These are phyloP conservation scores for Yponomeuta malinellus DNA, from an alignment of 2,888 invertebrate species.

Conservation along the genomic window DNA sequence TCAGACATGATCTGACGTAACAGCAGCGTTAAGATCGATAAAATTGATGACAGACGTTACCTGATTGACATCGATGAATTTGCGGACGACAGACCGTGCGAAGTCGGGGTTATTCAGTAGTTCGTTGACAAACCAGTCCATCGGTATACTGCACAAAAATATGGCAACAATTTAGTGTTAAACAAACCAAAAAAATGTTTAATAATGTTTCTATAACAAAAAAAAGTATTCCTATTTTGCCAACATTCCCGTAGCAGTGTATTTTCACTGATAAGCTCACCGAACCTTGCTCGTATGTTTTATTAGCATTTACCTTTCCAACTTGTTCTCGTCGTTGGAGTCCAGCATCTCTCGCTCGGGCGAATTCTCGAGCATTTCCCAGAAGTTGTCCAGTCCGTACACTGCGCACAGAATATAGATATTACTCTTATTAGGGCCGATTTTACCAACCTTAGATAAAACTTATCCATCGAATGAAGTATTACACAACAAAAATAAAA, in stretches of 20 bases:
- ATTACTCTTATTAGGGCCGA: not conserved
- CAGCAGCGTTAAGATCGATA: too few relatives aligned
- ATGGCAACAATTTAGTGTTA: constrained; percentile 7
- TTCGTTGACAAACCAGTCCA: constrained; percentile 74
- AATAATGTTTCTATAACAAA: too few relatives aligned
- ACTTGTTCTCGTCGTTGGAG: constrained; percentile 46
- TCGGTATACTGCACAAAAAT: constrained; percentile 48
- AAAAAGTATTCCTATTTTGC: too few relatives aligned
- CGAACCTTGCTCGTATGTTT: too few relatives aligned
- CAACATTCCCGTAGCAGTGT: too few relatives aligned
- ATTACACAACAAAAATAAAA: too few relatives aligned
- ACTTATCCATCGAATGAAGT: too few relatives aligned
- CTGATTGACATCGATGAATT: constrained; percentile 75
- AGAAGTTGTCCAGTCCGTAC: constrained; percentile 65
- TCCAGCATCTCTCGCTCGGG: constrained; percentile 59
- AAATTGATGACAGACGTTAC: constrained; percentile 29
- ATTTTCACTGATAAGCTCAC: too few relatives aligned
- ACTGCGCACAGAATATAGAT: constrained; percentile 37
- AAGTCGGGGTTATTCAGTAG: constrained; percentile 76
- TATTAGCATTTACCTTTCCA: constrained; percentile 51
- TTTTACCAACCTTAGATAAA: too few relatives aligned
- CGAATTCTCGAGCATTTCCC: constrained; percentile 59
- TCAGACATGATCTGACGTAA: too few relatives aligned
- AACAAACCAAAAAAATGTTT: not conserved
- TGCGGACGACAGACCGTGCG: constrained; percentile 73